Evolutionary conservation across 2,888 invertebrate genomes (phyloP).

Genomic region (Chrysina gloriosa): DNA sequence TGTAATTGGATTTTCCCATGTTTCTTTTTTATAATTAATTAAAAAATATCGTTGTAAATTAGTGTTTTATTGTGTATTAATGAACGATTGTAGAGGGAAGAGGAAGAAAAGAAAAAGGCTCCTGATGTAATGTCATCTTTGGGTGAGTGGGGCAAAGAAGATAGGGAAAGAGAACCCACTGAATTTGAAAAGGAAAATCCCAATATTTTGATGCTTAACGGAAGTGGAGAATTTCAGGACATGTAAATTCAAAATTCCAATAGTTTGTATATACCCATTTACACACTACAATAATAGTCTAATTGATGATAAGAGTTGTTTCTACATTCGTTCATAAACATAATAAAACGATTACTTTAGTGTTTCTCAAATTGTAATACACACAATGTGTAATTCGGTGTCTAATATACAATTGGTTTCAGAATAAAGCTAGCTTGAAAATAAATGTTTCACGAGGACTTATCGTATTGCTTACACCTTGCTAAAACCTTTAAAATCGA

Average conservation of each 20-base stretch:
- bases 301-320: no score
- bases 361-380: no score
- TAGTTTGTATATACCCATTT: not conserved
- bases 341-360: no score
- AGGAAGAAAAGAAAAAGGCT: constrained; percentile 73
- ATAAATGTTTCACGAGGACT: no score
- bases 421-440: no score
- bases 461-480: no score
- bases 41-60: constrained; percentile 31
- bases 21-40: constrained; percentile 35
- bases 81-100: constrained; percentile 72
- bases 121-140: constrained; percentile 81
- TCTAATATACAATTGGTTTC: no score
- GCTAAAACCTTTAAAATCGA: no score
- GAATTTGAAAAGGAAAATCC: constrained; percentile 84
- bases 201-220: constrained; percentile 80
- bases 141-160: constrained; percentile 80
- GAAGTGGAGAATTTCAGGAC: constrained; percentile 80
- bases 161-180: constrained; percentile 77
- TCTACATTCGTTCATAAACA: no score
- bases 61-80: constrained; percentile 46
- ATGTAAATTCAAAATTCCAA: constrained; percentile 66
- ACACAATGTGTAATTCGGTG: no score
- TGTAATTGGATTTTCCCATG: constrained; percentile 32
- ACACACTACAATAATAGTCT: no score